Evolutionary conservation across 1,140 invertebrate species (phyloP).

Genomic region (Ceratosolen fusciceps): DNA sequence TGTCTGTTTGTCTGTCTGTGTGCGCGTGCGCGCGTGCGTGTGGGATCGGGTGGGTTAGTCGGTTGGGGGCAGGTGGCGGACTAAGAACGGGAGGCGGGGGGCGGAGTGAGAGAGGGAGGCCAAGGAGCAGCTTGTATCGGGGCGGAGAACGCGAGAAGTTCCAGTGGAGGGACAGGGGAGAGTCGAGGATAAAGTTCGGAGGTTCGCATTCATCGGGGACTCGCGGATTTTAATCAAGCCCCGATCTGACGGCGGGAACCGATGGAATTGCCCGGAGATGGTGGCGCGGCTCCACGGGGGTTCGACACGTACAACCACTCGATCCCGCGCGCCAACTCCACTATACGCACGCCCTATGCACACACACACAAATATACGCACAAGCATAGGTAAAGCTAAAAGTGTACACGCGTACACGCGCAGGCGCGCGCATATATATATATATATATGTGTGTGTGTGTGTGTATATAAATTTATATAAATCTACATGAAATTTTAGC

Average conservation of each 20-base stretch:
- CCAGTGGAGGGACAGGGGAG: conserved; percentile 32
- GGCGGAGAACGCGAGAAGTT: conserved; percentile 27
- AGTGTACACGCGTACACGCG: no score
- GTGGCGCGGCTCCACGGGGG: conserved; percentile 69
- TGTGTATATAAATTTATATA: no score
- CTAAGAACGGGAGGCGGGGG: not conserved
- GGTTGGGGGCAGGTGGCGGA: not conserved
- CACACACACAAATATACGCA: no score
- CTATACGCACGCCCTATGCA: no score
- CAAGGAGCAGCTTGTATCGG: not conserved
- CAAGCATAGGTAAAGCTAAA: no score
- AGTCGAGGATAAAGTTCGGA: conserved; percentile 62
- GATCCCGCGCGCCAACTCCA: conserved; percentile 16
- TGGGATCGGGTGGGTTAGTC: no score
- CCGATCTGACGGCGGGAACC: conserved; percentile 65
- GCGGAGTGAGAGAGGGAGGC: not conserved
- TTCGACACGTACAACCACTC: conserved; percentile 66
- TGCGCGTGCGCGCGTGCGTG: no score
- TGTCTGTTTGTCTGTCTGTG: no score
- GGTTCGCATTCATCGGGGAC: conserved; percentile 66
- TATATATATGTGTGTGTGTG: no score
- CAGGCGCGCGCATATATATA: no score
- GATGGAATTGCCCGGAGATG: conserved; percentile 68
- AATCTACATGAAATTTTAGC: no score
- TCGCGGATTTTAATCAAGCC: conserved; percentile 72